These are phyloP conservation scores for Cydia splendana DNA, from an alignment of 1,140 invertebrate genomes.

Conservation along the genomic window DNA sequence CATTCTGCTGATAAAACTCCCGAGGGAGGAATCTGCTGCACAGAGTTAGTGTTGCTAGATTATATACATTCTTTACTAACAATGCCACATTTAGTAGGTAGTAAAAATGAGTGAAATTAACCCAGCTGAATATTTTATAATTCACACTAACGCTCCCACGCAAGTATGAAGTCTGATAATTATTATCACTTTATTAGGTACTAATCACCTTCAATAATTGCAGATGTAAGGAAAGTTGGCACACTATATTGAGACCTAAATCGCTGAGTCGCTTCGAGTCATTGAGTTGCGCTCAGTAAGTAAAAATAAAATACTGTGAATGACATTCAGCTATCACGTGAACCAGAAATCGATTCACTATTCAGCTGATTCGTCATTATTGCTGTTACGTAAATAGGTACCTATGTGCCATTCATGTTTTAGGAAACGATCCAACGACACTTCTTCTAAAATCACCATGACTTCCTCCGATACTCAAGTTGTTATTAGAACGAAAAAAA, in stretches of 20 bases:
- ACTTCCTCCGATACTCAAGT: conserved; percentile 34
- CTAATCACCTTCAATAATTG: conserved; percentile 30
- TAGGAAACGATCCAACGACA: conserved; percentile 20
- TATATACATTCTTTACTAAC: background rate
- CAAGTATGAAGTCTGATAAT: no score
- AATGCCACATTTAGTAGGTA: no score
- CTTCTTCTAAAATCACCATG: conserved; percentile 37
- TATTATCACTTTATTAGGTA: no score
- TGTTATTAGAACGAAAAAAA: background rate
- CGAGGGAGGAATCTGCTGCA: conserved; percentile 38
- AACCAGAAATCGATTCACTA: no score
- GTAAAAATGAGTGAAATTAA: no score
- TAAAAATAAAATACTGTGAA: background rate
- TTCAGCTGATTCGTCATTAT: no score
- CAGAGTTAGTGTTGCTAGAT: conserved; percentile 39
- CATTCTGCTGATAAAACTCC: conserved; percentile 35
- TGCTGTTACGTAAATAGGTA: background rate
- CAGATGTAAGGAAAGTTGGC: conserved; percentile 50
- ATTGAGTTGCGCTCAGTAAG: conserved; percentile 54
- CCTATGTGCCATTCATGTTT: background rate
- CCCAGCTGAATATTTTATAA: no score
- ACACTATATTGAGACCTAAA: conserved; percentile 59
- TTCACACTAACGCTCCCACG: no score
- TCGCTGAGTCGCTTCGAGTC: conserved; percentile 50
- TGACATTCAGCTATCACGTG: no score